Percentiles rank a stretch among this genome's conserved stretches.
These are phyloP conservation scores for Baryphthengus martii DNA, from an alignment of 2,113 vertebrate species.

Conservation along the genomic window DNA sequence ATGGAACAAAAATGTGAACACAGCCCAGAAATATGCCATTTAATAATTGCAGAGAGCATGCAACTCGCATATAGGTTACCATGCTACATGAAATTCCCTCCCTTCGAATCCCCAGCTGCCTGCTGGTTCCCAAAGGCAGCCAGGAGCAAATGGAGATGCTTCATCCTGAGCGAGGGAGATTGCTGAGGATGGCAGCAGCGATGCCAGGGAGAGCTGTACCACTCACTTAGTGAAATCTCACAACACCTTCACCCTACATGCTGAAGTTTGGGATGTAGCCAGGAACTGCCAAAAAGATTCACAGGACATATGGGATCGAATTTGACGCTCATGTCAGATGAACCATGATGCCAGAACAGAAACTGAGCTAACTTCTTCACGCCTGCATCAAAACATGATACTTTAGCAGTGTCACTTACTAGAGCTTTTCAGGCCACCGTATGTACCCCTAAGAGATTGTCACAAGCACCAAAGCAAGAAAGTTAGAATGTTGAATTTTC, in stretches of 20 bases:
- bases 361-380: slow-evolving; percentile 43
- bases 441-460: neutral
- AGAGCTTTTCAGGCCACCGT: slow-evolving; percentile 46
- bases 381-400: slow-evolving; percentile 26
- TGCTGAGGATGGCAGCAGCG: neutral
- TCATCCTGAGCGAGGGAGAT: neutral
- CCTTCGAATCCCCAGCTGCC: neutral
- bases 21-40: neutral
- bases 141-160: neutral
- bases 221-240: slow-evolving; percentile 27
- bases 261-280: slow-evolving; percentile 53
- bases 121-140: neutral
- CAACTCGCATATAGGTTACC: neutral
- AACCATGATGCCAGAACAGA: slow-evolving; percentile 47
- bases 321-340: slow-evolving; percentile 44
- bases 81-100: neutral
- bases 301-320: slow-evolving; percentile 58
- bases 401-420: slow-evolving; percentile 44
- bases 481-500: neutral
- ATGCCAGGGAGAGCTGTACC: neutral
- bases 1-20: rapidly evolving
- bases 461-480: slow-evolving; percentile 7
- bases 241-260: slow-evolving; percentile 53
- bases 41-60: neutral
- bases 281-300: slow-evolving; percentile 64